Evolutionary conservation across 2,888 invertebrate species (phyloP), one percentile per base, ranked within the genome.

Genomic region (Melinaea marsaeus): DNA sequence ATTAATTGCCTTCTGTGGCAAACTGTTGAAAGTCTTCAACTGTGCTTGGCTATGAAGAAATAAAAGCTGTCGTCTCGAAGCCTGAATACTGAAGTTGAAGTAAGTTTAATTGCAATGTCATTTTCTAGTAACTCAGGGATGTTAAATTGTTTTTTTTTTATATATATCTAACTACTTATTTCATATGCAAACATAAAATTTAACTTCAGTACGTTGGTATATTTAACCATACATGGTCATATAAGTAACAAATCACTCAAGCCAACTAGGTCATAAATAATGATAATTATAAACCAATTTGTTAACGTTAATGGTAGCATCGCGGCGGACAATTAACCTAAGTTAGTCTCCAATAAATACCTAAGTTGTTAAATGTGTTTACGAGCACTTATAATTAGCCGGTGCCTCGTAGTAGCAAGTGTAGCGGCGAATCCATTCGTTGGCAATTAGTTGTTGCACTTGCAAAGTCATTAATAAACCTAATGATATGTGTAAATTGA

Each of bases 311-410:
- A 77, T 74, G 73, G 74, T 51, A 51, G 71, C 72, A 74, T 71
- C 70, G 74, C 72, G 71, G 74, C 71, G 75, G 75, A 81, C 80
- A 83, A 85, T 86, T 85, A 85, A 82, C 81, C 81, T 81, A 81
- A 79, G 84, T 84, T 83, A 83, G 80, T 78, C 73, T 74, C 78
- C 81, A 85, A 84, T 86, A 86, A 87, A 87, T 84, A 83, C 79
- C 78, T 75, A 73, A 75, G 79, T 78, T 77, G 79, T 79, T 79
- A 75, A 80, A 79, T 81, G 80, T 75, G 77, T 83, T 84, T 78
- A 83, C 79, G 79, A 78, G 79, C 79, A 79, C 79, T 81, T 84
- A 81, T 86, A 86, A 86, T 87, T 85, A 85, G 83, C 79, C 75
- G 74, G 64, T 66, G 70, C 72, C 74, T 74, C 75, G 80, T 81